A percentile compares a stretch with the other conserved stretches of the same genome.
phyloP scores from a whole-genome alignment of 2,113 vertebrate species.

The Nanorana parkeri region DNA sequence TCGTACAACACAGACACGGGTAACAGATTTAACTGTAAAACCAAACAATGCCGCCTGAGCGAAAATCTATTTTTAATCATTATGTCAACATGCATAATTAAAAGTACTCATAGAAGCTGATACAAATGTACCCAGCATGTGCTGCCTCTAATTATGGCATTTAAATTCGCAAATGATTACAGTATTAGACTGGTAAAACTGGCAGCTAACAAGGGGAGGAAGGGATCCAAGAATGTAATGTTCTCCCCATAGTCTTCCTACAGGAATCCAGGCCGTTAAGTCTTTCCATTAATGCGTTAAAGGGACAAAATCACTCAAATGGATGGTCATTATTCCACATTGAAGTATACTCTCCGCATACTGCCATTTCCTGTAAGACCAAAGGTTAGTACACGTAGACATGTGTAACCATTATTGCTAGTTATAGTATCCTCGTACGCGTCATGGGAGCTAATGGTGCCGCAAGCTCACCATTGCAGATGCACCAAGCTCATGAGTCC shows the following conservation, averaged over 20 bases:
- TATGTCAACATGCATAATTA: slow-evolving; percentile 58
- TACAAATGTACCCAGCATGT: slow-evolving; percentile 54
- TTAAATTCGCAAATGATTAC: slow-evolving; percentile 55
- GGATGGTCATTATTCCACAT: not conserved
- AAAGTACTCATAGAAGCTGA: slow-evolving; percentile 50
- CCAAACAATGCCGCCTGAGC: slow-evolving; percentile 49
- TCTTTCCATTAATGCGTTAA: slow-evolving; percentile 26
- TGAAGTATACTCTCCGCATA: not conserved
- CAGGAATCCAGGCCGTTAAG: slow-evolving; percentile 36
- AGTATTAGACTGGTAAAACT: slow-evolving; percentile 54
- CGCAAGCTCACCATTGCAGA: too few relatives aligned
- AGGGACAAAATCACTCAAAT: slow-evolving; percentile 10
- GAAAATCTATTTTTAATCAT: slow-evolving; percentile 58
- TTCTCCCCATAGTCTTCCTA: slow-evolving; percentile 39
- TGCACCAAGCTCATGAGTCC: too few relatives aligned
- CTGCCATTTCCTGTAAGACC: not conserved
- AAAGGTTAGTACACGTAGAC: not conserved
- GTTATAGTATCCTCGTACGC: too few relatives aligned
- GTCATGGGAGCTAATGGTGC: too few relatives aligned
- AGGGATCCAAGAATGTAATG: slow-evolving; percentile 49
- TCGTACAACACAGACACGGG: slow-evolving; percentile 46
- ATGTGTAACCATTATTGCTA: too few relatives aligned
- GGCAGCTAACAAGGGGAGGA: slow-evolving; percentile 55
- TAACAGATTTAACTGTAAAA: slow-evolving; percentile 55
- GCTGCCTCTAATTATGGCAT: slow-evolving; percentile 55